Conservation (phyloP, 2,888 invertebrate species). For the Aphrophora alni region DNA sequence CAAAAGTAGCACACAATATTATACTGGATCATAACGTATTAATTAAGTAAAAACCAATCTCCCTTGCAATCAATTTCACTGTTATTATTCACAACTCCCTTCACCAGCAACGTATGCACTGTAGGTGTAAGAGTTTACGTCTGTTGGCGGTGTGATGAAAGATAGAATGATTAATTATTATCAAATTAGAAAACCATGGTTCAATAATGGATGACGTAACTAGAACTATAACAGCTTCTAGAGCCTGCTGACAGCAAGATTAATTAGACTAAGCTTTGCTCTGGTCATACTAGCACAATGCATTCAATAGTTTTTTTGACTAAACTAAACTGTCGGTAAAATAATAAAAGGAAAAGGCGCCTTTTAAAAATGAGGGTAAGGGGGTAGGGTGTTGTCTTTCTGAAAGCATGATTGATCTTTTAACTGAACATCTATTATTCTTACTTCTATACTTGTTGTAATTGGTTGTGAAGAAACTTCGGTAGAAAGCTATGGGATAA, state of each 20-base stretch:
- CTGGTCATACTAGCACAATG: background rate
- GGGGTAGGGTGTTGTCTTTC: background rate
- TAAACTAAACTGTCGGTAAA: background rate
- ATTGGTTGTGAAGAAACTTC: too few species aligned
- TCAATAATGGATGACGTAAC: background rate
- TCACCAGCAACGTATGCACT: background rate
- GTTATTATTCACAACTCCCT: background rate
- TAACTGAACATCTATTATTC: too few species aligned
- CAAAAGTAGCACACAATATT: too few species aligned
- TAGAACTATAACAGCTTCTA: background rate
- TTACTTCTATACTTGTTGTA: too few species aligned
- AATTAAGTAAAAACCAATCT: background rate
- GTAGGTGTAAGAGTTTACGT: background rate
- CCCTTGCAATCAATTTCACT: background rate
- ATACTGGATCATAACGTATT: too few species aligned
- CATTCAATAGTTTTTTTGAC: background rate
- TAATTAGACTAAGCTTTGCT: background rate
- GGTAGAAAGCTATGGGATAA: too few species aligned
- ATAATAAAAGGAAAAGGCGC: background rate
- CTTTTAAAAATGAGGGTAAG: background rate
- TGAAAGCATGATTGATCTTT: too few species aligned
- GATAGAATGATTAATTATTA: background rate
- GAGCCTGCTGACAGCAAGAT: background rate
- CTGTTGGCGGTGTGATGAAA: background rate
- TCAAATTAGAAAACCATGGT: conserved; percentile 5